Conservation (phyloP, 2,113 vertebrate genomes). For the Pangasianodon hypophthalmus region DNA sequence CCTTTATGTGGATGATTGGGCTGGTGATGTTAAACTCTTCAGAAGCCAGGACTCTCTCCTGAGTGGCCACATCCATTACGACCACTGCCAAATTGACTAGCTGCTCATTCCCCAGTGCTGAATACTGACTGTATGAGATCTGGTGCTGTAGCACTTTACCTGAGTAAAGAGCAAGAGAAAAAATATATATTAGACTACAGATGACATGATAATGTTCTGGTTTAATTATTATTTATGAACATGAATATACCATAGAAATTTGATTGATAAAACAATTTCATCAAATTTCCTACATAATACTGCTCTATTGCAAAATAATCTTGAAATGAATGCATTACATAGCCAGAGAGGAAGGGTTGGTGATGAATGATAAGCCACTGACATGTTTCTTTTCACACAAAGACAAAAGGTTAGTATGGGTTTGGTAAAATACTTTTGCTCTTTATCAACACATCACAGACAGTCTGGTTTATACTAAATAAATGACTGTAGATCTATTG, state of each 20-base stretch:
- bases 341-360: not conserved
- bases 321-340: not conserved
- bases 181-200: not conserved
- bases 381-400: not conserved
- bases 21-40: slow-evolving; percentile 73
- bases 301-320: not conserved
- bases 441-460: not conserved
- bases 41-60: slow-evolving; percentile 61
- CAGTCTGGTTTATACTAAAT: not conserved
- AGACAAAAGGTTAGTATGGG: not conserved
- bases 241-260: not conserved
- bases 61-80: slow-evolving; percentile 63
- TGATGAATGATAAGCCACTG: not conserved
- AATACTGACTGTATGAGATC: slow-evolving; percentile 63
- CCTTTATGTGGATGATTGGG: slow-evolving; percentile 67
- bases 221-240: not conserved
- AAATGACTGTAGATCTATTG: not conserved
- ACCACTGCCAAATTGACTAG: slow-evolving; percentile 76
- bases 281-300: not conserved
- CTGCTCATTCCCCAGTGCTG: slow-evolving; percentile 58
- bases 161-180: slow-evolving; percentile 41
- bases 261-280: not conserved
- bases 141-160: slow-evolving; percentile 61
- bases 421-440: not conserved
- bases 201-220: not conserved